phyloP scores from a whole-genome alignment of 2,888 invertebrate genomes.

The Aphidius colemani region DNA sequence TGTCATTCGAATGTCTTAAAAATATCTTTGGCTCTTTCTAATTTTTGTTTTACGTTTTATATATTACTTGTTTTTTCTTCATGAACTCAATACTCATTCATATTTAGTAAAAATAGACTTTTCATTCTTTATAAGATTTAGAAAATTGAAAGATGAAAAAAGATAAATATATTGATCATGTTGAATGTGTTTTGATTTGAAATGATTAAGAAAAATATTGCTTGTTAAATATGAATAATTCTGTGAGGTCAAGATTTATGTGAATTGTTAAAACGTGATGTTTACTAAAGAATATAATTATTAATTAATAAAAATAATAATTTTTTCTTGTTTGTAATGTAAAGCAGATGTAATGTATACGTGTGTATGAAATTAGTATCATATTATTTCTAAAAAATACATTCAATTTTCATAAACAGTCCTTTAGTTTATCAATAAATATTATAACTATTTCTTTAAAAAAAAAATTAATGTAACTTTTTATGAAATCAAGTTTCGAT shows the following conservation, averaged over 20 bases:
- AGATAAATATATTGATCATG: constrained; percentile 9
- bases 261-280: neutral
- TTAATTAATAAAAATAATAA: too few species aligned
- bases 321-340: too few species aligned
- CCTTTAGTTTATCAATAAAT: too few species aligned
- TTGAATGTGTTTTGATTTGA: neutral
- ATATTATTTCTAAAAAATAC: too few species aligned
- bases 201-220: constrained; percentile 10
- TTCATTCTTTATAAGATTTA: neutral
- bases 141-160: neutral
- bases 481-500: too few species aligned
- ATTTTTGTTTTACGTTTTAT: constrained; percentile 25
- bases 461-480: too few species aligned
- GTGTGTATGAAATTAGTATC: too few species aligned
- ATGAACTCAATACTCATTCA: constrained; percentile 36
- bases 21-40: constrained; percentile 21
- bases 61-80: constrained; percentile 25
- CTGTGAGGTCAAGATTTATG: neutral
- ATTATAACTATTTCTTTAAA: too few species aligned
- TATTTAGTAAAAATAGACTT: constrained; percentile 5
- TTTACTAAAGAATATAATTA: too few species aligned
- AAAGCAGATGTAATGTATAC: too few species aligned
- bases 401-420: too few species aligned
- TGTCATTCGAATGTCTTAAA: constrained; percentile 18
- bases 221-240: neutral